Percentiles rank a stretch among this genome's conserved stretches.
These are phyloP conservation scores for Pollenia griseotomentosa DNA, from an alignment of 2,888 invertebrate genomes.

Conservation along the genomic window DNA sequence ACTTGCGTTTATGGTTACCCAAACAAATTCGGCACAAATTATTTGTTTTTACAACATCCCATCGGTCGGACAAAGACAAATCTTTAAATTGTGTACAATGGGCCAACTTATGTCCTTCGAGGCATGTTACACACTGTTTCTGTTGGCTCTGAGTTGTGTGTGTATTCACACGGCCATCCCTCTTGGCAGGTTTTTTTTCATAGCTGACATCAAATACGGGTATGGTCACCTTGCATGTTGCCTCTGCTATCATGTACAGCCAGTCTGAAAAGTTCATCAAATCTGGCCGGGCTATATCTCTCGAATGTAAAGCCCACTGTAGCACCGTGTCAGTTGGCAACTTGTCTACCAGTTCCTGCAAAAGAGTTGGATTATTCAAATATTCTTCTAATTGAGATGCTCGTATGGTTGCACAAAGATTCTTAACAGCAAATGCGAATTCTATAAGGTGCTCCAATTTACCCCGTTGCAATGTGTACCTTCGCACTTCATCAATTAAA, in stretches of 20 bases:
- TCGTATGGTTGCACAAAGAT: neutral
- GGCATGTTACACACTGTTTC: neutral
- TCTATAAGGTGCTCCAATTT: no score
- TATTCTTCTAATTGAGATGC: slow-evolving; percentile 14
- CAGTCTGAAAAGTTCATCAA: slow-evolving; percentile 24
- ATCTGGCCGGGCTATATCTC: slow-evolving; percentile 7
- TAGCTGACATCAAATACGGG: neutral
- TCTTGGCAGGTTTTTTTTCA: neutral
- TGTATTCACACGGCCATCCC: neutral
- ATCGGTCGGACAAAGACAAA: neutral
- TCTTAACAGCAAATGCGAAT: slow-evolving; percentile 16
- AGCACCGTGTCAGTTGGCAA: slow-evolving; percentile 21
- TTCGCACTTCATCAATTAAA: no score
- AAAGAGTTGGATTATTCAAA: slow-evolving; percentile 37
- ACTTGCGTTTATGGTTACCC: slow-evolving; percentile 13
- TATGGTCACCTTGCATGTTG: slow-evolving; percentile 2
- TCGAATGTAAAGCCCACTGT: slow-evolving; percentile 33
- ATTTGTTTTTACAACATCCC: no score
- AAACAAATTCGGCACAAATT: slow-evolving; percentile 21
- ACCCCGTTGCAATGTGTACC: no score
- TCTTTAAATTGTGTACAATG: slow-evolving; percentile 15
- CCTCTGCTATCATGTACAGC: slow-evolving; percentile 19
- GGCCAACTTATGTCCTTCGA: neutral
- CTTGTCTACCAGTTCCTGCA: neutral
- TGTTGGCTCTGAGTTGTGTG: neutral